phyloP scores from a whole-genome alignment of 2,113 vertebrate genomes.

The Gallinago paraguaiae region DNA sequence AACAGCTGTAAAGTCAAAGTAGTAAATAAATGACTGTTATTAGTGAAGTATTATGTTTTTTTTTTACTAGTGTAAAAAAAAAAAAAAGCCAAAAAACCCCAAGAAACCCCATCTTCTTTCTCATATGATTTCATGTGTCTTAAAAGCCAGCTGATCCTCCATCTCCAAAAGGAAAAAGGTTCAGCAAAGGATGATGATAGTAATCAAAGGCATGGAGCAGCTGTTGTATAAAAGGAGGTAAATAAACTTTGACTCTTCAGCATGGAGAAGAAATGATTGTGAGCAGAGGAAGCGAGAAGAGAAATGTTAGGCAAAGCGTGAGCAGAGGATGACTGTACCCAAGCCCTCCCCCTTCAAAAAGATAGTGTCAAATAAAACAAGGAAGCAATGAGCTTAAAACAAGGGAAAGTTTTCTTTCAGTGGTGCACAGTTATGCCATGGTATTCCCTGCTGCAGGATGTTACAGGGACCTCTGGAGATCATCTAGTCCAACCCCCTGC shows the following conservation, averaged over 20 bases:
- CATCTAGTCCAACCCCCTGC: too few species aligned
- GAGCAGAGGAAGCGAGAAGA: background rate
- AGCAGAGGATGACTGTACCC: background rate
- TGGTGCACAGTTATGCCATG: rapidly evolving
- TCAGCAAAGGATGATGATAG: background rate
- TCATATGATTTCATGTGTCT: background rate
- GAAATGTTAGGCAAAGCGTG: background rate
- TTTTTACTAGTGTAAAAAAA: too few species aligned
- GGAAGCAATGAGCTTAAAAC: background rate
- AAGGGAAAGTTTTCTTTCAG: background rate
- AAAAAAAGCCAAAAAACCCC: too few species aligned
- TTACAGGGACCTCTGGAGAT: too few species aligned
- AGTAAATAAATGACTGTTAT: background rate
- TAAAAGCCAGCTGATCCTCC: background rate
- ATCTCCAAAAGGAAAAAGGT: background rate
- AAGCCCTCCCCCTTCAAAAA: background rate
- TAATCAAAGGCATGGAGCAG: background rate
- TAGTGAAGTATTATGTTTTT: background rate
- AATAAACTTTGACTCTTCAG: background rate
- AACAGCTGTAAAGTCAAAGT: background rate
- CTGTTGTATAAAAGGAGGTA: background rate
- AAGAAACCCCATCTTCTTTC: background rate
- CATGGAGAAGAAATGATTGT: background rate
- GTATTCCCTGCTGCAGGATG: background rate
- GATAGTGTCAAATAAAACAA: background rate